Base-by-base conservation (phyloP, 2,888 invertebrate species). In the Torymus auratus region DNA sequence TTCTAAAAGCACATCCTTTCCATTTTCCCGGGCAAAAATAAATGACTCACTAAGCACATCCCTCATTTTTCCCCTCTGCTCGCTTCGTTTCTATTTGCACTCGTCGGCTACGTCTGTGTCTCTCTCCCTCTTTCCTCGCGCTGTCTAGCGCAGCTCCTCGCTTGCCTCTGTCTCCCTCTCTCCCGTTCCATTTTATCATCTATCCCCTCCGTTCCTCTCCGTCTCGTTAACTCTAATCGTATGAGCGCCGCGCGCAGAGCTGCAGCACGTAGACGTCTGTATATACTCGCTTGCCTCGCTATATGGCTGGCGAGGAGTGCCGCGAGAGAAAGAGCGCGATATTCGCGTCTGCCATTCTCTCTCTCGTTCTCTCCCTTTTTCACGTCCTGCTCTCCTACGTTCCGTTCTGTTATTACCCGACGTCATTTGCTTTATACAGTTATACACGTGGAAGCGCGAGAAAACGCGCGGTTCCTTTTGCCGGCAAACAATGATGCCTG, bases 341-440 rank as follows among this genome's bases (percentile, higher is more conserved):
- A 55, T 55, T 76, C 53, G 68, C 61, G 20, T 55, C 65, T 58
- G 13, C 60, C 52, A 71, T 62, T 78, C 65, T 61, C 62, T 56
- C 28, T 28, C 28, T 41, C 41, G 5, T 7, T 41, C 41, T 41
- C 41, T 7, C 7, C 41, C 41, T 41, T 41, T 41, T 41, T 41
- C 20, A 60, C 53, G 71, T 60, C 74, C 69, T 52, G 68, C 28
- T 28, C 69, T 56, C 61, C 15, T 65, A 13, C 23, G 41, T 65
- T 71, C 28, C 75, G 70, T 73, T 75, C 69, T 58, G 75, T 75
- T 75, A 80, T 80, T 76, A 80, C 53, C 70, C 71, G 56, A 13
- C 80, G 71, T 80, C 71, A 76, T 80, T 80, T 80, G 71, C 71
- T 75, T 74, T 71, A 55, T 80, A 80, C 76, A 80, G 80, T 76